These are phyloP conservation scores for Mustela erminea DNA, from an alignment of 2,797 vertebrate genomes.

Conservation along the genomic window DNA sequence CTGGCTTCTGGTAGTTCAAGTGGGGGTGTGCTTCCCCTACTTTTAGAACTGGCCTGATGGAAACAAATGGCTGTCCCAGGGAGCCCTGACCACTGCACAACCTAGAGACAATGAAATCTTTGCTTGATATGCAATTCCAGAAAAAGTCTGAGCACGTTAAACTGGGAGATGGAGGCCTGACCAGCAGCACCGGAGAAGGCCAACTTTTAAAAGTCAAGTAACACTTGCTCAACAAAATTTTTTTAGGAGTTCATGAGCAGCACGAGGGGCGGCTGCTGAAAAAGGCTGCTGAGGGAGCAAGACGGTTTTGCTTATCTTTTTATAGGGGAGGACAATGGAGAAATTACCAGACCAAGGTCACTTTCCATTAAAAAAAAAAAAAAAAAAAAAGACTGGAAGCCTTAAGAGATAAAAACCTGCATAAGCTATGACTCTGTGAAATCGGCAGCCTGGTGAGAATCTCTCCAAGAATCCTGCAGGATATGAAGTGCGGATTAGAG, in stretches of 20 bases:
- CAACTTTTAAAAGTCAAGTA: slow-evolving; percentile 39
- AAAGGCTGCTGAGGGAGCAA: slow-evolving; percentile 55
- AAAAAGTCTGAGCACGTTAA: not conserved
- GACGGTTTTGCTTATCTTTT: slow-evolving; percentile 27
- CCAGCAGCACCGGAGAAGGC: not conserved
- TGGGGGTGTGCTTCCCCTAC: not conserved
- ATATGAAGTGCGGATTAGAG: slow-evolving; percentile 68
- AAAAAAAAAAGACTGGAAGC: not conserved
- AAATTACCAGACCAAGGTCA: slow-evolving; percentile 74
- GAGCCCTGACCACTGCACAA: not conserved
- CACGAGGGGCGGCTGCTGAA: not conserved
- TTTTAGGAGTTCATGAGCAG: slow-evolving; percentile 48
- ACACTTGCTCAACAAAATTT: not conserved
- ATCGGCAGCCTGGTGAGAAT: slow-evolving; percentile 55
- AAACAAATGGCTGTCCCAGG: not conserved
- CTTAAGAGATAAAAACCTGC: slow-evolving; percentile 72
- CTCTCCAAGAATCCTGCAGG: slow-evolving; percentile 49
- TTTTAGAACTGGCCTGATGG: not conserved
- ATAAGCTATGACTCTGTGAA: slow-evolving; percentile 42
- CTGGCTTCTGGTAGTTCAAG: slow-evolving; percentile 21
- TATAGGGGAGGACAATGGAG: slow-evolving; percentile 34
- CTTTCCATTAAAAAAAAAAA: slow-evolving; percentile 62
- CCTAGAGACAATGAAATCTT: not conserved
- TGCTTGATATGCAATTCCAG: not conserved
- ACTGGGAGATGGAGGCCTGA: not conserved